Conservation (phyloP, 2,888 invertebrate genomes). For the Galerucella calmariensis region DNA sequence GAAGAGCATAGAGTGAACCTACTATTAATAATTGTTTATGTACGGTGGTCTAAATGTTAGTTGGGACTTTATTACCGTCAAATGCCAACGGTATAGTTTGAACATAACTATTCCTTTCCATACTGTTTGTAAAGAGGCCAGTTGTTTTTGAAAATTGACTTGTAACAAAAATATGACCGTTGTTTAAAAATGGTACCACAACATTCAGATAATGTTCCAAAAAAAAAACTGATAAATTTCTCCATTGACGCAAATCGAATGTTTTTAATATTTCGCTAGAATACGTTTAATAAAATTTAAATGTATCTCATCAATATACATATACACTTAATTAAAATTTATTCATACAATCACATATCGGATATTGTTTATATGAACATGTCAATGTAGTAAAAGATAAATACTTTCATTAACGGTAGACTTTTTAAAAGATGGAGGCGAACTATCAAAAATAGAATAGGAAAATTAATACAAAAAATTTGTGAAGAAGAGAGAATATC, state of each 20-base stretch:
- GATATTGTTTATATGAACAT: neutral
- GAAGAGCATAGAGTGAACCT: too few species aligned
- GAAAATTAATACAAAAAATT: too few species aligned
- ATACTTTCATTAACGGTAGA: neutral
- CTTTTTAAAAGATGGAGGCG: too few species aligned
- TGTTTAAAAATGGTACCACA: neutral
- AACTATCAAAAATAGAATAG: too few species aligned
- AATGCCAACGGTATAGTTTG: too few species aligned
- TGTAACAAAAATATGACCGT: neutral
- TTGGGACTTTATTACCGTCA: too few species aligned
- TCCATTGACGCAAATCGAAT: conserved; percentile 1
- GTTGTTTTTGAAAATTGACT: neutral
- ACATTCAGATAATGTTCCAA: neutral
- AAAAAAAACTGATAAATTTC: neutral
- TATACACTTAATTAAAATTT: neutral
- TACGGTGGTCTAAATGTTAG: too few species aligned
- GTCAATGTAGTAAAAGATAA: neutral
- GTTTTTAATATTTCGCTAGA: neutral
- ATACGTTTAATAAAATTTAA: neutral
- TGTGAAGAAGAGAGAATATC: too few species aligned
- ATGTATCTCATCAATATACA: neutral
- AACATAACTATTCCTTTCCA: too few species aligned
- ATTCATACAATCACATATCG: neutral
- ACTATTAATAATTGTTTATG: too few species aligned
- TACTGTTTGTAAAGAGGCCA: too few species aligned